A percentile compares a stretch with the other conserved stretches of the same genome.
Evolutionary conservation across 2,888 invertebrate genomes (phyloP).

Genomic region (Dicycla oo): DNA sequence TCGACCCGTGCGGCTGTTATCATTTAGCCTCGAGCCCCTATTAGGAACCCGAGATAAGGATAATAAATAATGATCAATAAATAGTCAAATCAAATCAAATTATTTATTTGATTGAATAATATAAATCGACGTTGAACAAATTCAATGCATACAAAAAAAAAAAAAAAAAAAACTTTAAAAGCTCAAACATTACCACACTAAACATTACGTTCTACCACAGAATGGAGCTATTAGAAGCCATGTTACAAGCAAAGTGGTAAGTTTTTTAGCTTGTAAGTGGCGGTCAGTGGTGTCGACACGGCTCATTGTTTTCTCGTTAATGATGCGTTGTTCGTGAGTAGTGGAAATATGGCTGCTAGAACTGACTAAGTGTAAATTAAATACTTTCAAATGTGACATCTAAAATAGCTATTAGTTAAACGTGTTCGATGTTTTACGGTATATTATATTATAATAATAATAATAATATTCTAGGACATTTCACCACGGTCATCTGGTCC

Average conservation of each 20-base stretch:
- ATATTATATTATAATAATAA: no score
- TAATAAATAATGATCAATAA: not conserved
- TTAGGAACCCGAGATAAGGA: no score
- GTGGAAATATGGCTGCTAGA: conserved; percentile 40
- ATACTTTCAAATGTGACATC: not conserved
- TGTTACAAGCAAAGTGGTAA: conserved; percentile 36
- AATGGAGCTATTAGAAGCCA: conserved; percentile 10
- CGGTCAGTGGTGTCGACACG: conserved; percentile 51
- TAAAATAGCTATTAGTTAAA: no score
- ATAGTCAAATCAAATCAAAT: no score
- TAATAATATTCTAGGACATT: no score
- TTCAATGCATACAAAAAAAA: not conserved
- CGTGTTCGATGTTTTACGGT: no score
- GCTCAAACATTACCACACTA: not conserved
- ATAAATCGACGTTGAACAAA: not conserved
- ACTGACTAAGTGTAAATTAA: conserved; percentile 1
- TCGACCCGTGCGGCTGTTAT: no score
- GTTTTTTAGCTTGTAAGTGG: conserved; percentile 56
- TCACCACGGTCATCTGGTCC: no score
- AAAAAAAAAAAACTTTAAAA: not conserved
- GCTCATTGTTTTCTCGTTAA: conserved; percentile 71
- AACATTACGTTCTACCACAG: conserved; percentile 5
- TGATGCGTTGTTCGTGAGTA: conserved; percentile 56
- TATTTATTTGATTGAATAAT: no score
- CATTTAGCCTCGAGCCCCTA: no score